Evolutionary conservation across 2,797 vertebrate species (phyloP).

Genomic region (Adrianichthys oophorus): DNA sequence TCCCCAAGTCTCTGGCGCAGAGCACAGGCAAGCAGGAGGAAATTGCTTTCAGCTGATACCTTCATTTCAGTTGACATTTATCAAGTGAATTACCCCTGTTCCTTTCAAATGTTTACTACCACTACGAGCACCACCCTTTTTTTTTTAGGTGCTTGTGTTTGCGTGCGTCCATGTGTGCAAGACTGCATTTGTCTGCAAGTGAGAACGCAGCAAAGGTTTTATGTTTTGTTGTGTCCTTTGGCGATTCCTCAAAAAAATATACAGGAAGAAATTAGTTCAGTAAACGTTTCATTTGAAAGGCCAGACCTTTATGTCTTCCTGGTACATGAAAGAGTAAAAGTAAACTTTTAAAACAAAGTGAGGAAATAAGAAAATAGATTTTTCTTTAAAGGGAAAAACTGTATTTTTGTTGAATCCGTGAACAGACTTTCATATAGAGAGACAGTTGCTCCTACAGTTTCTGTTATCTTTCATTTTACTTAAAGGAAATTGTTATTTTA

Average conservation of each 20-base stretch:
- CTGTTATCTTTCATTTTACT: too few relatives aligned
- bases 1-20: conserved; percentile 83
- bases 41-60: conserved; percentile 98
- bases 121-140: conserved; percentile 52
- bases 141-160: background rate
- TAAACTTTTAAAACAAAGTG: conserved; percentile 1
- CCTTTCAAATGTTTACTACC: conserved; percentile 76
- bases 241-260: conserved; percentile 74
- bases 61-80: conserved; percentile 91
- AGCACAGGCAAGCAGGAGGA: conserved; percentile 81
- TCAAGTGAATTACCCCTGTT: conserved; percentile 84
- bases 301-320: conserved; percentile 30
- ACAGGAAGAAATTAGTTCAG: conserved; percentile 75
- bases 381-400: background rate
- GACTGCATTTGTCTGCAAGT: conserved; percentile 26
- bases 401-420: too few relatives aligned
- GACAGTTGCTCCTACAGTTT: too few relatives aligned
- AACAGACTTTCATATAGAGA: too few relatives aligned
- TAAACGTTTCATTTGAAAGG: conserved; percentile 73
- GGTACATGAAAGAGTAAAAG: conserved; percentile 22
- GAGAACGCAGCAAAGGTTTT: conserved; percentile 27
- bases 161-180: conserved; percentile 11
- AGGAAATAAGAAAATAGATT: background rate
- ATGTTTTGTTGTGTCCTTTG: conserved; percentile 71
- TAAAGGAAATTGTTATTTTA: too few relatives aligned